These are phyloP conservation scores for Meloe dianella DNA, from an alignment of 2,888 invertebrate genomes.

Conservation along the genomic window DNA sequence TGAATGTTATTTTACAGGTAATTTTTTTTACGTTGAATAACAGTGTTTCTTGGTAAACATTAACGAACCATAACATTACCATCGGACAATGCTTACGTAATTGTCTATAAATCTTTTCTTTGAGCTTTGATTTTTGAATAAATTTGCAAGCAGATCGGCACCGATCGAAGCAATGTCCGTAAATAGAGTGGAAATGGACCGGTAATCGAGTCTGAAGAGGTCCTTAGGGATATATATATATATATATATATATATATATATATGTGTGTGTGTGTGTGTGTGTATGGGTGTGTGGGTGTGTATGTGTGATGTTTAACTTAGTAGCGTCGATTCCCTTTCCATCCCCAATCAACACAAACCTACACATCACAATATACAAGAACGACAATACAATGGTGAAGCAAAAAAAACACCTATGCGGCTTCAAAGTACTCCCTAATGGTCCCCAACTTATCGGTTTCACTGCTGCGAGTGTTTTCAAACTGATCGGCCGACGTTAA, in stretches of 20 bases:
- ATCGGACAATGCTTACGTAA: slow-evolving; percentile 38
- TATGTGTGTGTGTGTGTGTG: slow-evolving; percentile 4
- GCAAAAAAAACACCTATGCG: neutral
- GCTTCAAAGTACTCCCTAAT: slow-evolving; percentile 5
- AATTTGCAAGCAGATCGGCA: slow-evolving; percentile 33
- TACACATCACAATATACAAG: neutral
- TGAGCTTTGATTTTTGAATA: slow-evolving; percentile 25
- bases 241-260: too few species aligned
- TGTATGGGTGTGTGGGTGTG: slow-evolving; percentile 6
- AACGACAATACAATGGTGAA: slow-evolving; percentile 15
- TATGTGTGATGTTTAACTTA: slow-evolving; percentile 25
- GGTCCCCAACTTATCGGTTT: slow-evolving; percentile 16
- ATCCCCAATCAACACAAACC: slow-evolving; percentile 15
- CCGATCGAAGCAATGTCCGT: slow-evolving; percentile 35
- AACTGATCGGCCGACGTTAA: slow-evolving; percentile 16
- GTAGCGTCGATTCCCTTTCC: slow-evolving; percentile 21
- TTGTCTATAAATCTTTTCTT: slow-evolving; percentile 40
- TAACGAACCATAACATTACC: slow-evolving; percentile 23
- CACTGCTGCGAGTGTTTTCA: slow-evolving; percentile 12
- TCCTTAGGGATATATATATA: slow-evolving; percentile 35
- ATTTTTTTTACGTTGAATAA: slow-evolving; percentile 14
- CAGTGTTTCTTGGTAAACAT: slow-evolving; percentile 22
- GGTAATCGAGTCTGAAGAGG: slow-evolving; percentile 40
- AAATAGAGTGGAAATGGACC: slow-evolving; percentile 38
- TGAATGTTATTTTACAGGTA: neutral